These are phyloP conservation scores for Drosophila bipectinata DNA, from an alignment of 1,140 invertebrate species.

Conservation along the genomic window DNA sequence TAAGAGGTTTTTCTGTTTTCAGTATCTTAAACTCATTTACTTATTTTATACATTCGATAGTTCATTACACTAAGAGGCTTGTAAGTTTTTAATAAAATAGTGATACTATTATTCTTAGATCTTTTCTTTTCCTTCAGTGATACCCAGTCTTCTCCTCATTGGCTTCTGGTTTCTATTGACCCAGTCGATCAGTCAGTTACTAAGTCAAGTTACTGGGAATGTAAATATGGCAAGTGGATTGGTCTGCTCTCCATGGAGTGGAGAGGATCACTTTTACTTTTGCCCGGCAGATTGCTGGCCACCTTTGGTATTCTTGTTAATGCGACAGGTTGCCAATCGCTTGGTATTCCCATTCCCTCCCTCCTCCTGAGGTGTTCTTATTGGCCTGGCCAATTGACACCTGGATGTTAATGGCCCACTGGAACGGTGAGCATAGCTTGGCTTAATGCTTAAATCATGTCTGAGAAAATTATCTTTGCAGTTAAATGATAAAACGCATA, in stretches of 20 bases:
- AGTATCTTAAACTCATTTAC: too few relatives aligned
- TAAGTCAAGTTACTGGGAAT: slow-evolving; percentile 73
- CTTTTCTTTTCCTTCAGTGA: slow-evolving; percentile 8
- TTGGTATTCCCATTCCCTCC: slow-evolving; percentile 11
- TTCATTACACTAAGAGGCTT: too few relatives aligned
- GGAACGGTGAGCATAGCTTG: slow-evolving; percentile 20
- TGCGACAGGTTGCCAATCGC: slow-evolving; percentile 68
- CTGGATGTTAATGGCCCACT: slow-evolving; percentile 65
- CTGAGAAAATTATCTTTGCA: slow-evolving; percentile 44
- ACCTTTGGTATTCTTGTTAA: slow-evolving; percentile 71
- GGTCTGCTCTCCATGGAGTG: slow-evolving; percentile 3
- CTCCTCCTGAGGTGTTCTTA: slow-evolving; percentile 3
- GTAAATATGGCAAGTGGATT: slow-evolving; percentile 66
- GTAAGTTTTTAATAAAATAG: too few relatives aligned
- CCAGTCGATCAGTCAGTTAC: slow-evolving; percentile 74
- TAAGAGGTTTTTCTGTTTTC: background rate
- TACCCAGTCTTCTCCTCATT: slow-evolving; percentile 13
- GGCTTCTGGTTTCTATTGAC: slow-evolving; percentile 38
- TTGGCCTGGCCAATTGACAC: slow-evolving; percentile 71
- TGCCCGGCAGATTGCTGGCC: slow-evolving; percentile 36
- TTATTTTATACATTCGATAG: too few relatives aligned
- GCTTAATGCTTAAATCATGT: slow-evolving; percentile 67
- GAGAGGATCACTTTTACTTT: slow-evolving; percentile 73
- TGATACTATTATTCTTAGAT: too few relatives aligned
- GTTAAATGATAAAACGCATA: slow-evolving; percentile 38